Base-by-base conservation (phyloP, 2,797 vertebrate genomes). In the Sparus aurata region DNA sequence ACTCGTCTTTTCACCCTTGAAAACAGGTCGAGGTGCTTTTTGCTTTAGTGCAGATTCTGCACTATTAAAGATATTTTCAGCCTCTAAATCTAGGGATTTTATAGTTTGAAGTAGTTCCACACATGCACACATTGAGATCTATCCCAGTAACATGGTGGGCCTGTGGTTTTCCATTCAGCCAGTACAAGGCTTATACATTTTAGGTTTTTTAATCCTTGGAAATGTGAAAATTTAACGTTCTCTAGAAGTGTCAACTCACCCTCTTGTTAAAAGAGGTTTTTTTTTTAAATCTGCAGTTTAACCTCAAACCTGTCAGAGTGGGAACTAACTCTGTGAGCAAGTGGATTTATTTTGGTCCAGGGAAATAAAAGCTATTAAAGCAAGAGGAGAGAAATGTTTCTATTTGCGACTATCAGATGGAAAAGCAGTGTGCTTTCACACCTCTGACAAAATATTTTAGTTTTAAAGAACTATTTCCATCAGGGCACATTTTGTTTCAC, bases 261-360 rank as follows among this genome's bases (percentile, higher is more conserved):
- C 30, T 38, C 59, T 54, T 80, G 45, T 75, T 71, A 85, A 85
- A 87, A 78, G 68, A 83, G 82, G 77, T 88, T 92, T 88, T 82
- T 92, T 86, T 92, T 34, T 34, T 34, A 92, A 94, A 92, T 89
- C 83, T 87, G 80, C 77, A 87, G 86, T 92, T 93, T 86, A 91
- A 93, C 86, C 86, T 87, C 73, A 89, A 93, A 82, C 76, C 88
- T 91, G 87, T 89, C 90, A 91, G 69, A 86, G 73, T 69, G 71
- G 78, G 68, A 75, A 83, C 66, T 82, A 87, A 91, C 83, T 87
- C 73, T 43, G 75, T 60, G 75, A 85, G 89, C 84, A 82, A 86
- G 80, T 64, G 63, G 64, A 80, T 84, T 80, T 87, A 80, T 90
- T 92, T 85, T 84, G 52, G 75, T 73, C 64, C 12, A 50, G 52